phyloP scores from a whole-genome alignment of 1,140 invertebrate species.

The Gryllus bimaculatus region DNA sequence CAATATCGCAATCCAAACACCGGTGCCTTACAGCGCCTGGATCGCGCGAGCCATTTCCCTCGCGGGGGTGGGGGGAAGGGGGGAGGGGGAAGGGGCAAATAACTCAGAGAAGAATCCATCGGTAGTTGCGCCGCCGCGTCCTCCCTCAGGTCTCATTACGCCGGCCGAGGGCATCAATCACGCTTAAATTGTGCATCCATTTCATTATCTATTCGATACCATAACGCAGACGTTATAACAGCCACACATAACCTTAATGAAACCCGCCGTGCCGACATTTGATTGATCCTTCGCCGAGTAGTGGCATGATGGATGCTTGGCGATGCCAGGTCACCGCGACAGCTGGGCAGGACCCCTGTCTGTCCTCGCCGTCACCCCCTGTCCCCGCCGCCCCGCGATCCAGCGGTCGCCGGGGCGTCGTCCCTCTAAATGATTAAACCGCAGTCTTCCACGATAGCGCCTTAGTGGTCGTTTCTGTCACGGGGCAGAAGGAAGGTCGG shows the following conservation, averaged over 20 bases:
- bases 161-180: not conserved
- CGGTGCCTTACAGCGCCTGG: too few species aligned
- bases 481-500: too few species aligned
- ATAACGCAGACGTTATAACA: constrained; percentile 4
- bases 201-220: not conserved
- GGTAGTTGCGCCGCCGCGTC: not conserved
- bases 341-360: not conserved
- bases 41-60: too few species aligned
- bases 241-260: not conserved
- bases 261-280: not conserved
- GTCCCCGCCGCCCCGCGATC: too few species aligned
- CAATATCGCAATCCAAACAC: too few species aligned
- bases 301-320: not conserved
- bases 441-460: too few species aligned
- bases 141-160: not conserved
- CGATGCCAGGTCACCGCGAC: not conserved
- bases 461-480: too few species aligned
- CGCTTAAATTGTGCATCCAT: not conserved
- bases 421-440: too few species aligned
- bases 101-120: not conserved
- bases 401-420: too few species aligned
- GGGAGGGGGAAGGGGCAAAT: not conserved
- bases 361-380: not conserved
- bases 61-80: too few species aligned
- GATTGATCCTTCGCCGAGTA: not conserved